Evolutionary conservation across 1,140 invertebrate species (phyloP).

Genomic region (Drosophila carrolli): DNA sequence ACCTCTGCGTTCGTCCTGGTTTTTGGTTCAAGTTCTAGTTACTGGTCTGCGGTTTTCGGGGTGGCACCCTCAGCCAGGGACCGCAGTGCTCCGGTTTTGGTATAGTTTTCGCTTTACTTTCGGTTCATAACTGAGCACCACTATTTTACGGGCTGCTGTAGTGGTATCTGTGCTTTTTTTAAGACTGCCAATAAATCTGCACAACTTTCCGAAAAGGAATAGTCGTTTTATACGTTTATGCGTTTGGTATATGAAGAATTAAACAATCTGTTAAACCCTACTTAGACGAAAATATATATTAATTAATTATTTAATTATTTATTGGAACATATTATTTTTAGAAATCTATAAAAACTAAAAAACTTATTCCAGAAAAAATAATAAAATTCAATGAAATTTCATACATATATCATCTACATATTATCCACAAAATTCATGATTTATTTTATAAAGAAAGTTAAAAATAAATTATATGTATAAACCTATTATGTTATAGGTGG

Average conservation of each 20-base stretch:
- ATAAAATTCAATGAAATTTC: too few relatives aligned
- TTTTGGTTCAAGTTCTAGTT: constrained; percentile 24
- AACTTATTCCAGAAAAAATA: too few relatives aligned
- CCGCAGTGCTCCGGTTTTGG: constrained; percentile 31
- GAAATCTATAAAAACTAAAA: too few relatives aligned
- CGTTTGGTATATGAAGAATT: background rate
- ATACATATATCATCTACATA: too few relatives aligned
- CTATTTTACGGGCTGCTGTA: constrained; percentile 23
- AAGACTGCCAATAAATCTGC: constrained; percentile 52
- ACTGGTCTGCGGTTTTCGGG: constrained; percentile 13
- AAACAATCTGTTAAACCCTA: too few relatives aligned
- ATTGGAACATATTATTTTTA: too few relatives aligned
- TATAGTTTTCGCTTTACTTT: constrained; percentile 44
- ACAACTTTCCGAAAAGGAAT: constrained; percentile 15
- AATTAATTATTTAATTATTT: too few relatives aligned
- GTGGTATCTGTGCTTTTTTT: constrained; percentile 17
- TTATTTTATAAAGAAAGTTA: background rate
- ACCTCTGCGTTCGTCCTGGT: background rate
- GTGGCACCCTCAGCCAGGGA: background rate
- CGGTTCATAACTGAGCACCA: constrained; percentile 32
- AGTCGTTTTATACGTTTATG: background rate
- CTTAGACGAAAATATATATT: too few relatives aligned
- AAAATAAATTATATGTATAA: background rate
- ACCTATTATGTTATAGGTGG: background rate
- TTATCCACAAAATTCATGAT: background rate